Conservation (phyloP, 2,888 invertebrate genomes). For the Synanthedon tipuliformis region DNA sequence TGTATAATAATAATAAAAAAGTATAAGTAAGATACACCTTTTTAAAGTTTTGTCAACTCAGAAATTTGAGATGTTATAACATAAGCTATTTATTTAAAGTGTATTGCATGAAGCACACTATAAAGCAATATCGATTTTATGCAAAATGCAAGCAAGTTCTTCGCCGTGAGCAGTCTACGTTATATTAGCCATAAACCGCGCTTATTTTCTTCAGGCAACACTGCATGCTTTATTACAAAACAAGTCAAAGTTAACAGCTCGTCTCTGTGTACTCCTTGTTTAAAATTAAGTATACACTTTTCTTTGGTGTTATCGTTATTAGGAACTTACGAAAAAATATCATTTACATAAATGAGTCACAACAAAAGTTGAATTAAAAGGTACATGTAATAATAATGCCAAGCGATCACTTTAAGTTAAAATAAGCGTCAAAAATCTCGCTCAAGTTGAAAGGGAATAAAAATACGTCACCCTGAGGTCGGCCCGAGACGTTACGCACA, state of each 20-base stretch:
- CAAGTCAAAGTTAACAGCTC: slow-evolving; percentile 22
- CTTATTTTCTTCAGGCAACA: slow-evolving; percentile 31
- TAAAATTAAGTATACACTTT: too few species aligned
- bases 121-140: slow-evolving; percentile 51
- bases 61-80: neutral
- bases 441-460: slow-evolving; percentile 25
- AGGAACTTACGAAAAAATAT: too few species aligned
- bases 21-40: too few species aligned
- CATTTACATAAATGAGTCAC: too few species aligned
- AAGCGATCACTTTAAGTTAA: too few species aligned
- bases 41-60: too few species aligned
- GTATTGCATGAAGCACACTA: neutral
- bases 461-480: slow-evolving; percentile 35
- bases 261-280: too few species aligned
- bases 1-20: too few species aligned
- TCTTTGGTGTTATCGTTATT: too few species aligned
- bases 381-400: too few species aligned
- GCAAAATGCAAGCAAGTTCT: slow-evolving; percentile 57
- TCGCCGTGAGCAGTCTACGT: slow-evolving; percentile 27
- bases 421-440: neutral
- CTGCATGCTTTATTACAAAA: slow-evolving; percentile 34
- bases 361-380: too few species aligned
- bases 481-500: slow-evolving; percentile 14
- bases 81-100: neutral
- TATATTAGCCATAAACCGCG: slow-evolving; percentile 42